Evolutionary conservation across 2,888 invertebrate genomes (phyloP), one percentile per base, ranked within the genome.

Genomic region (Melinaea menophilus): DNA sequence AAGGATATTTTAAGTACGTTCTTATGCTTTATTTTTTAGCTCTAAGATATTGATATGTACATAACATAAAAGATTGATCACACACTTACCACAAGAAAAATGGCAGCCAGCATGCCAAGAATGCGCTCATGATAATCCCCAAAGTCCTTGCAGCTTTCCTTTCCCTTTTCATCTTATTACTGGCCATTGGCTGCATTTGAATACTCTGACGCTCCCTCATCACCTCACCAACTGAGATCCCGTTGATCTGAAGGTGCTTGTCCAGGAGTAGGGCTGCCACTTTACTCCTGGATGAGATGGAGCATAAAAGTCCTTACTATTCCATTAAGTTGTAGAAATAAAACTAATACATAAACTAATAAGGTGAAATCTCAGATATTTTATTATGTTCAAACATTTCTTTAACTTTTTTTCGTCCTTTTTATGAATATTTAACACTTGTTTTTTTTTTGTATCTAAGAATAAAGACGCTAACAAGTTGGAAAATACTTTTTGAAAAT

Each of bases 51-150:
- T 22, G 22, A 22, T 22, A 22, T 22, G 22, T 22, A 22, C 22
- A 22, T 22, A 22, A 22, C 22, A 22, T 22, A 22, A 22, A 22
- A 2, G 13, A 55, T 33, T 34, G 0, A 12, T n/a, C 5, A 13
- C 11, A n/a, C 0, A 3, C 92, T 91, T 85, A 96, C 98, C 98
- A 98, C 64, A 97, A 91, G 85, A 98, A 98, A 92, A 98, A 98
- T 4, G 98, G 98, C 70, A 98, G 92, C 97, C 98, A 98, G 85
- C 98, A 98, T 5, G 97, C 93, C 67, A 98, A 91, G 85, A 98
- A 98, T 0, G 97, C 98, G 45, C 98, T 97, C 95, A 98, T 98
- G 79, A 98, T 98, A 80, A 98, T 97, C 63, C 98, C 98, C 55
- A 98, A 92, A 11, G 98, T 98, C 78, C 98, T 93, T 2, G 98